A percentile compares a stretch with the other conserved stretches of the same genome.
Conservation (phyloP, 1,140 invertebrate genomes). For the Bathynomus jamesi region DNA sequence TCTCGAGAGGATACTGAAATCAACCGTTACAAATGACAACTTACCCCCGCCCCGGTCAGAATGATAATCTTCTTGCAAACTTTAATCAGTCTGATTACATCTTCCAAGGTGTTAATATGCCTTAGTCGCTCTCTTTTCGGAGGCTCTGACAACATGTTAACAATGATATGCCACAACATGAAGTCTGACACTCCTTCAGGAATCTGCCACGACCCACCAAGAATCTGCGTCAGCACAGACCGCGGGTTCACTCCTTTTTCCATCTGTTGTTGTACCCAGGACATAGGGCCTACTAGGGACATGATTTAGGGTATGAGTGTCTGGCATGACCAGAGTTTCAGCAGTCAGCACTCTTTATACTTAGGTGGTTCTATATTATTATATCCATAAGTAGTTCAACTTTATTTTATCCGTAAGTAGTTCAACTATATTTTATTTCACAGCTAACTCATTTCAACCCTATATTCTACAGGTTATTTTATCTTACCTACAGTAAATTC, state of each 20-base stretch:
- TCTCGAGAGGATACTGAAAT: no score
- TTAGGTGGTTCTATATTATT: no score
- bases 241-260: conserved; percentile 60
- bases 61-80: conserved; percentile 75
- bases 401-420: no score
- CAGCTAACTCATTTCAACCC: no score
- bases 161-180: conserved; percentile 62
- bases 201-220: conserved; percentile 56
- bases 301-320: no score
- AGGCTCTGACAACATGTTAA: conserved; percentile 63
- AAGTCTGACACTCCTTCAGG: conserved; percentile 60
- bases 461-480: no score
- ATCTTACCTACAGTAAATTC: no score
- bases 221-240: conserved; percentile 53
- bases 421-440: no score
- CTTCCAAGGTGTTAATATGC: conserved; percentile 65
- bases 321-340: no score
- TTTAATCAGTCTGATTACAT: conserved; percentile 63
- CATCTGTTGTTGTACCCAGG: conserved; percentile 73
- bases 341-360: no score
- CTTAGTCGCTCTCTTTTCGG: conserved; percentile 61
- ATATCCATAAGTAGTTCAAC: no score
- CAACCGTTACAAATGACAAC: no score
- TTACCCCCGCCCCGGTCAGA: conserved; percentile 81
- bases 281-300: conserved; percentile 53